phyloP scores from a whole-genome alignment of 2,797 vertebrate species.

The Pseudochromis fuscus region DNA sequence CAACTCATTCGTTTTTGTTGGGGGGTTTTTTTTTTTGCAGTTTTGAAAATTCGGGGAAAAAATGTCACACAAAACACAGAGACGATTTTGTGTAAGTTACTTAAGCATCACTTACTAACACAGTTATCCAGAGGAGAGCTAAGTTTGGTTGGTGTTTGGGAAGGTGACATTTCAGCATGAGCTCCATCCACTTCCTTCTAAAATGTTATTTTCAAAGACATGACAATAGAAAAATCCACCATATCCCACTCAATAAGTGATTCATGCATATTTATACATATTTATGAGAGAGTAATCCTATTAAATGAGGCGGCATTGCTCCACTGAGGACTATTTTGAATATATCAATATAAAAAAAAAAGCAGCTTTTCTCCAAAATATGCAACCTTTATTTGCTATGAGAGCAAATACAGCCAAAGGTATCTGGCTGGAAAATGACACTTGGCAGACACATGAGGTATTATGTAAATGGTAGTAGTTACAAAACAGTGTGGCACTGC shows the following conservation, averaged over 20 bases:
- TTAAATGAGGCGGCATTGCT: slow-evolving; percentile 41
- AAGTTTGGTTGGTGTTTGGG: background rate
- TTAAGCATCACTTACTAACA: slow-evolving; percentile 8
- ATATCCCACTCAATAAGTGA: slow-evolving; percentile 47
- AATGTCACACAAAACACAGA: background rate
- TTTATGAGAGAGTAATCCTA: slow-evolving; percentile 60
- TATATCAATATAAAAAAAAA: slow-evolving; percentile 39
- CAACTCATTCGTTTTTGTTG: slow-evolving; percentile 19
- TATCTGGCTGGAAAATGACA: slow-evolving; percentile 43
- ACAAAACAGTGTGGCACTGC: slow-evolving; percentile 7
- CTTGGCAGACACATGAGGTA: slow-evolving; percentile 12
- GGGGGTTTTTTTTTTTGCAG: background rate
- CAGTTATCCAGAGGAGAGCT: background rate
- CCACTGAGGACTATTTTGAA: slow-evolving; percentile 35
- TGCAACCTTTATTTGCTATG: slow-evolving; percentile 25
- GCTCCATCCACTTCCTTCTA: slow-evolving; percentile 31
- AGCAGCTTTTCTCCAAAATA: slow-evolving; percentile 40
- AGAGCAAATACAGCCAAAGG: slow-evolving; percentile 18
- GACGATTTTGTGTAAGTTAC: background rate
- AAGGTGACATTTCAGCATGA: slow-evolving; percentile 32
- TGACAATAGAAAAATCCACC: slow-evolving; percentile 39
- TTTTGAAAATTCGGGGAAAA: slow-evolving; percentile 11
- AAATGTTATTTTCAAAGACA: slow-evolving; percentile 47
- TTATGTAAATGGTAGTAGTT: slow-evolving; percentile 37
- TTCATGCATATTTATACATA: slow-evolving; percentile 58